Percentiles rank a stretch among this genome's conserved stretches.
These are phyloP conservation scores for Tenthredo distinguenda DNA, from an alignment of 2,888 invertebrate species.

Conservation along the genomic window DNA sequence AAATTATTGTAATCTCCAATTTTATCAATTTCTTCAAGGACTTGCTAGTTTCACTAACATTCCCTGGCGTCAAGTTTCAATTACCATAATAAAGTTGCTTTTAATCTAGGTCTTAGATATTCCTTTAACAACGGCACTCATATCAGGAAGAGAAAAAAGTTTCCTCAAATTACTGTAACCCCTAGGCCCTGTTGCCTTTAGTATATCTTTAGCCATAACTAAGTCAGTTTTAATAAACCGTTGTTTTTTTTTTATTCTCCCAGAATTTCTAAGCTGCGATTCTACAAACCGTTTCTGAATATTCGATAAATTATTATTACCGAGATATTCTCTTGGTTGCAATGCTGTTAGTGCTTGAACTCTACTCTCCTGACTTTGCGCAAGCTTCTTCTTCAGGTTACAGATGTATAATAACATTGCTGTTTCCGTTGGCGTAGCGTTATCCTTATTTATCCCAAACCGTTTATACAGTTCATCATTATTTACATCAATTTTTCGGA, in stretches of 20 bases:
- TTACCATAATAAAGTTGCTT: not conserved
- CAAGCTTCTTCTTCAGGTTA: slow-evolving; percentile 44
- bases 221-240: slow-evolving; percentile 48
- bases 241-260: slow-evolving; percentile 7
- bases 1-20: slow-evolving; percentile 8
- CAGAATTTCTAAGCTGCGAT: slow-evolving; percentile 48
- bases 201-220: slow-evolving; percentile 47
- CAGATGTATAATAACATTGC: slow-evolving; percentile 52
- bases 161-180: slow-evolving; percentile 54
- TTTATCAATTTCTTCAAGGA: not conserved
- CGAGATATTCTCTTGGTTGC: slow-evolving; percentile 23
- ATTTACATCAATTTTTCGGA: not conserved
- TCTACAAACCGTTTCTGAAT: slow-evolving; percentile 51
- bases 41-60: not conserved
- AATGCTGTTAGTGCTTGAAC: slow-evolving; percentile 11
- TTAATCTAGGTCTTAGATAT: slow-evolving; percentile 1
- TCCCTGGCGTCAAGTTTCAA: not conserved
- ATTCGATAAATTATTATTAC: slow-evolving; percentile 28
- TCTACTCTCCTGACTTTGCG: slow-evolving; percentile 19
- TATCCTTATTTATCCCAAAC: slow-evolving; percentile 42
- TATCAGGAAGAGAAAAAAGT: slow-evolving; percentile 46
- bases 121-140: slow-evolving; percentile 14
- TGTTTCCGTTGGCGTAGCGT: slow-evolving; percentile 33
- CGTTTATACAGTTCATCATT: slow-evolving; percentile 26
- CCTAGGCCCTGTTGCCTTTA: slow-evolving; percentile 41